Percentiles rank a stretch among this genome's conserved stretches.
These are phyloP conservation scores for Sarotherodon lohbergeri DNA, from an alignment of 2,113 vertebrate species.

Conservation along the genomic window DNA sequence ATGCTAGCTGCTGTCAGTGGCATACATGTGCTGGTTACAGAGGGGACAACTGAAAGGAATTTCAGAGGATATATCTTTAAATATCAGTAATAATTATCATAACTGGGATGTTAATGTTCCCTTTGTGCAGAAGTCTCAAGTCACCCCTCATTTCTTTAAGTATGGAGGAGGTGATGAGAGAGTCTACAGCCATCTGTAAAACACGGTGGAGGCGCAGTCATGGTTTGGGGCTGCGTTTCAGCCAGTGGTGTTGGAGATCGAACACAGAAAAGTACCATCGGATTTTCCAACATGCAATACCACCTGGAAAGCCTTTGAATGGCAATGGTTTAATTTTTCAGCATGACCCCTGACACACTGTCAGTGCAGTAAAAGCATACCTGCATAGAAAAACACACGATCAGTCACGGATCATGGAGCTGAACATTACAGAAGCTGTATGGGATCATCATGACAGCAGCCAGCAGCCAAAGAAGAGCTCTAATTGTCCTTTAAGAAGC, in stretches of 20 bases:
- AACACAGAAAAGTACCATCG: neutral
- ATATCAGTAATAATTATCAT: neutral
- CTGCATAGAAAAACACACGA: neutral
- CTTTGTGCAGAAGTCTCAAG: neutral
- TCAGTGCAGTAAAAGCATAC: neutral
- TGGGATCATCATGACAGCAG: neutral
- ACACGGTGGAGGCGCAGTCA: neutral
- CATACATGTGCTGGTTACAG: neutral
- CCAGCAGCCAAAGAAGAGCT: neutral
- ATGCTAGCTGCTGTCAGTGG: neutral
- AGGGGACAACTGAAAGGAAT: neutral
- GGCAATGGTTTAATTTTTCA: neutral
- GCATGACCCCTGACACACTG: neutral
- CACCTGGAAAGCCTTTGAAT: neutral
- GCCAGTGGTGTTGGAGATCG: neutral
- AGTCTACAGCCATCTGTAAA: neutral
- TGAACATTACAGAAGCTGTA: neutral
- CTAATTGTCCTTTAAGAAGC: neutral
- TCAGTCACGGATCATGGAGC: neutral
- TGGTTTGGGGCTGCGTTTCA: neutral
- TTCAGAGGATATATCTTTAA: neutral
- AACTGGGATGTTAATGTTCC: neutral
- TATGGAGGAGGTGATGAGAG: neutral
- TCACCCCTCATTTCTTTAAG: neutral
- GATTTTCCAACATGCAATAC: neutral